A percentile compares a stretch with the other conserved stretches of the same genome.
Conservation (phyloP, 2,888 invertebrate genomes). For the Leucoma salicis region DNA sequence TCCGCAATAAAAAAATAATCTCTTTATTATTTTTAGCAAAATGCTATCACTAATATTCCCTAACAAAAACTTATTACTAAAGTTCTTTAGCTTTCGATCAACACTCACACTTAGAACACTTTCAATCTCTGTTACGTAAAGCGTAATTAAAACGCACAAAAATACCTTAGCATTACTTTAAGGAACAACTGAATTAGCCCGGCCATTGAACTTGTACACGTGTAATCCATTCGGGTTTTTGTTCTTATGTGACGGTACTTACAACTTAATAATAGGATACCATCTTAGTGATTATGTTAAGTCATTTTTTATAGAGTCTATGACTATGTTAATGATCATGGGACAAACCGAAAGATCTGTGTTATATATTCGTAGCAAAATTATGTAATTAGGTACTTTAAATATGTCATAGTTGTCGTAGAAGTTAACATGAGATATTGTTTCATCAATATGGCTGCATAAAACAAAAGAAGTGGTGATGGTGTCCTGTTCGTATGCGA, state of each 20-base stretch:
- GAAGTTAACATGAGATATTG: too few species aligned
- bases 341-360: not conserved
- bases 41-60: too few species aligned
- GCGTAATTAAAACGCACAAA: slow-evolving; percentile 37
- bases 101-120: slow-evolving; percentile 14
- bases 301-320: slow-evolving; percentile 6
- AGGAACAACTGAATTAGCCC: slow-evolving; percentile 67
- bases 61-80: too few species aligned
- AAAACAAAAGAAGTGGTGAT: too few species aligned
- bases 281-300: slow-evolving; percentile 8
- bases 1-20: too few species aligned
- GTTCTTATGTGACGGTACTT: slow-evolving; percentile 22
- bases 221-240: slow-evolving; percentile 41
- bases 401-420: too few species aligned
- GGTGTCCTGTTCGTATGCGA: too few species aligned
- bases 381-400: too few species aligned
- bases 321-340: not conserved
- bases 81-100: slow-evolving; percentile 7
- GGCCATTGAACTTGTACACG: slow-evolving; percentile 65
- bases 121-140: slow-evolving; percentile 30
- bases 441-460: too few species aligned
- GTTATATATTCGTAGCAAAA: too few species aligned
- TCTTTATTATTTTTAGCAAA: too few species aligned
- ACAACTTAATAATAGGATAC: slow-evolving; percentile 9
- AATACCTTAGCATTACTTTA: slow-evolving; percentile 48